Percentiles rank a stretch among this genome's conserved stretches.
phyloP scores from a whole-genome alignment of 2,888 invertebrate genomes.

The Anarsia innoxiella region DNA sequence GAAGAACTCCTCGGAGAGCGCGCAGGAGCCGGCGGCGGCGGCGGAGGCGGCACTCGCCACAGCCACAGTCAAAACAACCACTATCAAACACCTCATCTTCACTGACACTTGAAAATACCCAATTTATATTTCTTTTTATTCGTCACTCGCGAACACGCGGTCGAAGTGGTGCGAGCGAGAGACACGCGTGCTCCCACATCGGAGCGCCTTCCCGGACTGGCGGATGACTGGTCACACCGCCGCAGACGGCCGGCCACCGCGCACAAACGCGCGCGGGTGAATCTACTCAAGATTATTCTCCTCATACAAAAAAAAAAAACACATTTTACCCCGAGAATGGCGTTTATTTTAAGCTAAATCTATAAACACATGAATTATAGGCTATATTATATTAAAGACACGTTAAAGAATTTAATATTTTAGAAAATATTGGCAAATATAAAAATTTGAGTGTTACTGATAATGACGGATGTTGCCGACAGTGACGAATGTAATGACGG shows the following conservation, averaged over 20 bases:
- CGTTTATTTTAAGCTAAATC: too few relatives aligned
- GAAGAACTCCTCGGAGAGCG: conserved; percentile 53
- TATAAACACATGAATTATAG: too few relatives aligned
- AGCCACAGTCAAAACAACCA: conserved; percentile 47
- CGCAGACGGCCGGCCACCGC: conserved; percentile 21
- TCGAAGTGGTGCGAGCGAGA: conserved; percentile 34
- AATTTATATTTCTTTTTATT: conserved; percentile 32
- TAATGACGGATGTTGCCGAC: too few relatives aligned
- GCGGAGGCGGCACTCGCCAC: conserved; percentile 39
- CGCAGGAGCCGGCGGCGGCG: conserved; percentile 48
- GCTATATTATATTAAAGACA: too few relatives aligned
- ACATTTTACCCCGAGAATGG: too few relatives aligned
- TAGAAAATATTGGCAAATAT: too few relatives aligned
- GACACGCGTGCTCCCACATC: conserved; percentile 58
- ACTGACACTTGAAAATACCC: conserved; percentile 39
- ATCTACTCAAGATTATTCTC: too few relatives aligned
- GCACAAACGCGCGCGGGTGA: too few relatives aligned
- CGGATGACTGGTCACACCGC: conserved; percentile 18
- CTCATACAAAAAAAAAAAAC: too few relatives aligned
- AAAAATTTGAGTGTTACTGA: too few relatives aligned
- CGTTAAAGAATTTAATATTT: too few relatives aligned
- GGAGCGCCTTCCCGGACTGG: conserved; percentile 62
- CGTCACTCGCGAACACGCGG: conserved; percentile 56
- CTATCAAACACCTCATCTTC: conserved; percentile 62
- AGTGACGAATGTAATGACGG: too few relatives aligned